phyloP scores from a whole-genome alignment of 2,113 vertebrate species.

The Dasyprocta punctata region DNA sequence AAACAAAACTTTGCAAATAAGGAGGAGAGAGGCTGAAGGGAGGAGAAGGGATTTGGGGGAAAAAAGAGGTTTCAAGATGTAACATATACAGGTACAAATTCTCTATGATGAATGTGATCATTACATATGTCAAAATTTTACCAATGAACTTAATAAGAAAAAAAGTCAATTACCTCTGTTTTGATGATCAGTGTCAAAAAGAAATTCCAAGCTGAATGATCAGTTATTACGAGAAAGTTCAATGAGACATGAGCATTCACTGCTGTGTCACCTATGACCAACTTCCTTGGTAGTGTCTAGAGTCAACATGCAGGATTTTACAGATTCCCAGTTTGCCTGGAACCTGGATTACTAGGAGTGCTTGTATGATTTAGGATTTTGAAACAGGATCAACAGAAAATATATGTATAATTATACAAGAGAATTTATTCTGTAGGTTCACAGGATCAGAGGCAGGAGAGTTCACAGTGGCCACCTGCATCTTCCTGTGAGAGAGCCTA shows the following conservation, averaged over 20 bases:
- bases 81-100: background rate
- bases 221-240: background rate
- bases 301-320: background rate
- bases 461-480: background rate
- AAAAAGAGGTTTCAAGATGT: background rate
- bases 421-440: background rate
- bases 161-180: background rate
- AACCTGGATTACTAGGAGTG: background rate
- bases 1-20: background rate
- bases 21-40: background rate
- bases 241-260: background rate
- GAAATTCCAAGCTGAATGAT: background rate
- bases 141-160: background rate
- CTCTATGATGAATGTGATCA: background rate
- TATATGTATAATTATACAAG: background rate
- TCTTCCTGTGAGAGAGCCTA: background rate
- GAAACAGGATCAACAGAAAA: background rate
- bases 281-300: background rate
- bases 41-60: background rate
- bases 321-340: background rate
- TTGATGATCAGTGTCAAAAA: background rate
- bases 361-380: background rate
- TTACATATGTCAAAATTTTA: background rate
- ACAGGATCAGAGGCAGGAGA: background rate
- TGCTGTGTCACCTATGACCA: background rate